Conservation (phyloP, 2,113 vertebrate species). For the Montifringilla adamsi region DNA sequence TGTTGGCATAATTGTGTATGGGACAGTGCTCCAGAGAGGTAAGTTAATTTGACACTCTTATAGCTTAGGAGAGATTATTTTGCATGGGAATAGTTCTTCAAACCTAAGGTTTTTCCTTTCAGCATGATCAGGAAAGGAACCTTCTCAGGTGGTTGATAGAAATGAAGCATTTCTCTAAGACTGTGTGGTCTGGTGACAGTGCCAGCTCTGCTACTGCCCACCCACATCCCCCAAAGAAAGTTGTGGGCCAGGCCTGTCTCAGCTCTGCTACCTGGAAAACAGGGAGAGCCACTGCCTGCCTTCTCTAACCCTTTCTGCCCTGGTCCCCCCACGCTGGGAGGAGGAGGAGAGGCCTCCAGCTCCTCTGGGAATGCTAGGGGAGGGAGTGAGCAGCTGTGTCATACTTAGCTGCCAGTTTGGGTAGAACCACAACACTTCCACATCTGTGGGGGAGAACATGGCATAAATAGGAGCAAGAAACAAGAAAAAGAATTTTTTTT, state of each 20-base stretch:
- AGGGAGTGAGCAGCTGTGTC: accelerated
- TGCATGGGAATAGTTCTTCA: not conserved
- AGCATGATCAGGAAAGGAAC: not conserved
- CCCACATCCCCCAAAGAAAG: not conserved
- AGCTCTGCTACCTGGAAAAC: not conserved
- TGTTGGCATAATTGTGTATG: not conserved
- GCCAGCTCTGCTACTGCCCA: not conserved
- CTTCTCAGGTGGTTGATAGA: not conserved
- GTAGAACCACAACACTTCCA: not conserved
- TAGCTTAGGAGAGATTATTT: not conserved
- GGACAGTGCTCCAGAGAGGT: not conserved
- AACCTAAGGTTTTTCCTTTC: not conserved
- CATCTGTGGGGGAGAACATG: not conserved
- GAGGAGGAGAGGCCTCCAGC: not conserved
- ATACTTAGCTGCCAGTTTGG: not conserved
- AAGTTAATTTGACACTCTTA: not conserved
- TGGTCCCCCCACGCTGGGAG: not conserved
- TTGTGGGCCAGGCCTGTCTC: not conserved
- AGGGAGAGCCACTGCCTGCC: not conserved
- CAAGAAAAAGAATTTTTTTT: not conserved
- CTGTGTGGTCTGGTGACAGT: not conserved
- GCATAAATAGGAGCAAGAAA: not conserved
- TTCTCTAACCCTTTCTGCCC: not conserved
- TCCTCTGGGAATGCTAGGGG: not conserved
- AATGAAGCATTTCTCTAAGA: not conserved